Conservation (phyloP, 1,140 invertebrate species). For the Drosophila elegans region DNA sequence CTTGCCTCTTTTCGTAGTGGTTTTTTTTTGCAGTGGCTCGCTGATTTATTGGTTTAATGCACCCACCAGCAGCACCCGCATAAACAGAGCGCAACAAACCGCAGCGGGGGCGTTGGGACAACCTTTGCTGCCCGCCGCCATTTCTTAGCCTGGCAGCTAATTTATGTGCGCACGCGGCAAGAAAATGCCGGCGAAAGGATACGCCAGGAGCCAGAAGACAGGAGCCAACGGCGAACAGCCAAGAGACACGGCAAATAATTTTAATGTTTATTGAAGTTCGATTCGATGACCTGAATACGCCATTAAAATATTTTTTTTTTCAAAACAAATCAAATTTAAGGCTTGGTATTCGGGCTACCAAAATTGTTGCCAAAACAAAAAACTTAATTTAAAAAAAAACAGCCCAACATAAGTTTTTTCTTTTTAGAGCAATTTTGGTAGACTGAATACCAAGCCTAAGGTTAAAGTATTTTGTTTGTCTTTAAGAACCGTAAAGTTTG, state of each 20-base stretch:
- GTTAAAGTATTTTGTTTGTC: too few species aligned
- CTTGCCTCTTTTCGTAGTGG: slow-evolving; percentile 4
- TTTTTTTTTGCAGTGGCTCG: slow-evolving; percentile 52
- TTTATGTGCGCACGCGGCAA: slow-evolving; percentile 80
- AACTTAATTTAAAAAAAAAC: too few species aligned
- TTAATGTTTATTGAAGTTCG: slow-evolving; percentile 5
- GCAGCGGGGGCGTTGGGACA: slow-evolving; percentile 58
- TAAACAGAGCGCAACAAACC: slow-evolving; percentile 80
- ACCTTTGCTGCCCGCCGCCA: slow-evolving; percentile 76
- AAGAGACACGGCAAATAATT: slow-evolving; percentile 36
- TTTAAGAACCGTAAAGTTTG: too few species aligned
- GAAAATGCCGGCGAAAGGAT: slow-evolving; percentile 78
- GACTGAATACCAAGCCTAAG: too few species aligned
- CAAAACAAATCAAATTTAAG: background rate
- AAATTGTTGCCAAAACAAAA: too few species aligned
- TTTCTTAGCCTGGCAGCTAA: slow-evolving; percentile 82
- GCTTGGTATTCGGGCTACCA: too few species aligned
- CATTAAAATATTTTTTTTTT: background rate
- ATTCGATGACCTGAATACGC: background rate
- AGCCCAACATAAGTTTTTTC: too few species aligned
- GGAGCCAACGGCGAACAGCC: background rate
- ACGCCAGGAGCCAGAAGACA: slow-evolving; percentile 39
- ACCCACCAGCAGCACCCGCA: slow-evolving; percentile 69
- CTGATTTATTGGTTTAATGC: slow-evolving; percentile 83
- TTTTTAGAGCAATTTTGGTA: too few species aligned